phyloP scores from a whole-genome alignment of 2,797 vertebrate genomes.

The Coranthus polyacanthus region DNA sequence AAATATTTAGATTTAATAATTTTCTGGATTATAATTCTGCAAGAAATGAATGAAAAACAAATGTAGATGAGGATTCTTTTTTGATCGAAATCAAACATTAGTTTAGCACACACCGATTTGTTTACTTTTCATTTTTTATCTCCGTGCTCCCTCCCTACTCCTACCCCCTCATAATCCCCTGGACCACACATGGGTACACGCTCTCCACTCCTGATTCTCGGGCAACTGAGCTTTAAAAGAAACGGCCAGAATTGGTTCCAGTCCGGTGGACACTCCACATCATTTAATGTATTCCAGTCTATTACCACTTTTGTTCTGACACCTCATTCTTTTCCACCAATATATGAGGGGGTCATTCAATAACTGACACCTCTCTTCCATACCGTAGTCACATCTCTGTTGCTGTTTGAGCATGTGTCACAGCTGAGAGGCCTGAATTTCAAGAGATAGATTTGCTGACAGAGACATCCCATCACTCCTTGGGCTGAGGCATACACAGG shows the following conservation, averaged over 20 bases:
- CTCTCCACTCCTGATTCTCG: conserved; percentile 56
- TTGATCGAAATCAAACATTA: conserved; percentile 28
- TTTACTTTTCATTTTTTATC: conserved; percentile 51
- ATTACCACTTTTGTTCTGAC: conserved; percentile 85
- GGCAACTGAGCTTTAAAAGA: conserved; percentile 77
- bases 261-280: conserved; percentile 77
- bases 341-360: conserved; percentile 85
- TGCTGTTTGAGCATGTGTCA: conserved; percentile 85
- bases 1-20: not conserved
- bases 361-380: conserved; percentile 87
- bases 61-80: not conserved
- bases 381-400: conserved; percentile 83
- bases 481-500: conserved; percentile 62
- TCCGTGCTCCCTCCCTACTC: conserved; percentile 22
- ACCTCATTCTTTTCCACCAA: conserved; percentile 84
- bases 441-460: conserved; percentile 86
- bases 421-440: conserved; percentile 81
- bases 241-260: conserved; percentile 82
- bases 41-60: not conserved
- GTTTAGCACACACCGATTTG: conserved; percentile 32
- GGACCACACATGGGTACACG: conserved; percentile 58
- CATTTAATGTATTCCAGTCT: conserved; percentile 88
- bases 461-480: conserved; percentile 82
- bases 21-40: not conserved
- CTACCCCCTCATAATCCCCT: conserved; percentile 60